These are phyloP conservation scores for Craseonycteris thonglongyai DNA, from an alignment of 2,113 vertebrate genomes.

Conservation along the genomic window DNA sequence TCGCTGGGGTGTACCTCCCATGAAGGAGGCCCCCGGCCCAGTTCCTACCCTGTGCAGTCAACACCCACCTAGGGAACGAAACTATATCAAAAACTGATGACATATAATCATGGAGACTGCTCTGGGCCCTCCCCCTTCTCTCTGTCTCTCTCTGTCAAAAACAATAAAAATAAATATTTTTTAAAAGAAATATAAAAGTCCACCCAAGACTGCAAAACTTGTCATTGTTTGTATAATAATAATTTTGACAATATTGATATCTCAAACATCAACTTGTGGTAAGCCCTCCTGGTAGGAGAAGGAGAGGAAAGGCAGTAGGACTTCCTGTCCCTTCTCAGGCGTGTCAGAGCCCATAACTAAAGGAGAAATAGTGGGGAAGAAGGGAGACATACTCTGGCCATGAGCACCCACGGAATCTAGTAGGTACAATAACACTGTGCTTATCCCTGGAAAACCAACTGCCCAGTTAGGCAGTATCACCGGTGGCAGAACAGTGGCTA, in stretches of 20 bases:
- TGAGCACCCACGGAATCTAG: background rate
- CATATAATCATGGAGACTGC: too few relatives aligned
- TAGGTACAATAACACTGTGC: background rate
- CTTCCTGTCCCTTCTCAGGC: background rate
- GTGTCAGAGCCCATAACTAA: background rate
- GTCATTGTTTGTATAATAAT: background rate
- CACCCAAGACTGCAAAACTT: background rate
- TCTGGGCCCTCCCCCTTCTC: too few relatives aligned
- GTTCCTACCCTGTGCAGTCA: too few relatives aligned
- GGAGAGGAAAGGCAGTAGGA: background rate
- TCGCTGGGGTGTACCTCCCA: too few relatives aligned
- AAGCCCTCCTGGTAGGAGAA: background rate
- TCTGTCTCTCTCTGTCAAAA: too few relatives aligned
- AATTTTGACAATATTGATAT: background rate
- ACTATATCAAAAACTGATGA: too few relatives aligned
- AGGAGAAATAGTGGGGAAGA: background rate
- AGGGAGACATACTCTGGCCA: background rate
- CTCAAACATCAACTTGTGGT: background rate
- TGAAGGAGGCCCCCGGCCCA: too few relatives aligned
- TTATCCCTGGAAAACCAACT: background rate
- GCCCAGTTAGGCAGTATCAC: background rate
- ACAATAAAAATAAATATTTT: too few relatives aligned
- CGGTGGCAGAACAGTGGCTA: background rate
- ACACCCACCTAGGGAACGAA: too few relatives aligned
- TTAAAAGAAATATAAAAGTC: slow-evolving; percentile 39